Evolutionary conservation across 2,113 vertebrate genomes (phyloP), one percentile per base, ranked within the genome.

Genomic region (Dasyprocta punctata): DNA sequence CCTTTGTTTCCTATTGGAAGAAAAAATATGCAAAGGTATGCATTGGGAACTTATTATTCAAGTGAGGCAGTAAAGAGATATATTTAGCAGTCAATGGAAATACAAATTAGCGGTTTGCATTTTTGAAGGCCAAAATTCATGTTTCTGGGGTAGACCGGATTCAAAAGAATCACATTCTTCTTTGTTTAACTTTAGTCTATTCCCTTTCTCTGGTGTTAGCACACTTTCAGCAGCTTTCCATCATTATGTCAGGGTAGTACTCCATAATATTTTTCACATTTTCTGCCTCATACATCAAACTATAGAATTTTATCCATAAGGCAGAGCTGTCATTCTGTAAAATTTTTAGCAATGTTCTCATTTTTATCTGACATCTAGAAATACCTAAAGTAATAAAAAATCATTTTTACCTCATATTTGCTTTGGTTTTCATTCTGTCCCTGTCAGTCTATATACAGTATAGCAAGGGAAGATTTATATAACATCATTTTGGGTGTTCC

Each of bases 361-460:
- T 99, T 99, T 99, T 99, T 99, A 98, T 98, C 98, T 98, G 99
- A 98, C 98, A 98, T 97, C 98, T 98, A 98, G 98, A 99, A 99
- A 98, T 98, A 99, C 93, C 98, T 98, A 97, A 98, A 99, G 98
- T 98, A 99, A 99, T 99, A 98, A 98, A 99, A 99, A 98, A 98
- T 98, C 61, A 98, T 98, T 98, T 98, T 98, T 98, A 98, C 98
- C 98, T 99, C 98, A 95, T 98, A 98, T 98, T 98, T 99, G 97
- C 97, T 98, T 99, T 98, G 97, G 98, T 98, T 98, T 95, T 98
- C 97, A 98, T 98, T 99, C 98, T 98, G 97, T 98, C 98, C 98
- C 97, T 98, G 98, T 98, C 98, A 98, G 97, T 98, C 96, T 98
- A 95, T 96, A 92, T 98, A 96, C 47, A 81, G 94, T 94, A 94